Percentiles rank a stretch among this genome's conserved stretches.
phyloP scores from a whole-genome alignment of 2,888 invertebrate species.

The Dilophus febrilis region DNA sequence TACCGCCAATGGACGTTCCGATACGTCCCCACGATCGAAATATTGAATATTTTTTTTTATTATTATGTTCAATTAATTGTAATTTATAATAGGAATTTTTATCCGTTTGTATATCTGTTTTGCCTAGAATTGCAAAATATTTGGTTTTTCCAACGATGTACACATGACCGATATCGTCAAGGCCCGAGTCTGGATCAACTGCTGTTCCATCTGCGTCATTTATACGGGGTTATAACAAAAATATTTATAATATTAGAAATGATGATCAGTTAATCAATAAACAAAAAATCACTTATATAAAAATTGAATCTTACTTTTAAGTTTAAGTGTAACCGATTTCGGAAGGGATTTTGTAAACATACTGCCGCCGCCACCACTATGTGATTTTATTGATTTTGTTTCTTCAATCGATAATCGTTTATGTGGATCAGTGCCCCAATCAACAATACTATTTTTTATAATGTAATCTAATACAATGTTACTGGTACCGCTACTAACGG shows the following conservation, averaged over 20 bases:
- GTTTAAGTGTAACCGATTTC: slow-evolving; percentile 44
- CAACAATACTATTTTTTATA: slow-evolving; percentile 52
- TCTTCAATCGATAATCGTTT: slow-evolving; percentile 31
- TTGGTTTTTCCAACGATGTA: slow-evolving; percentile 40
- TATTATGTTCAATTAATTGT: slow-evolving; percentile 69
- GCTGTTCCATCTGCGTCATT: slow-evolving; percentile 66
- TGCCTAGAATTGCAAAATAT: slow-evolving; percentile 60
- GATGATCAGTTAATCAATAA: too few species aligned
- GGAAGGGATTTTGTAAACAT: slow-evolving; percentile 36
- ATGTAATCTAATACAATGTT: slow-evolving; percentile 45
- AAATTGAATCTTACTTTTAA: slow-evolving; percentile 48
- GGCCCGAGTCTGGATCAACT: slow-evolving; percentile 80
- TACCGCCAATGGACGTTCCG: slow-evolving; percentile 79
- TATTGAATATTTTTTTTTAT: slow-evolving; percentile 45
- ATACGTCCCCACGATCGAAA: slow-evolving; percentile 94
- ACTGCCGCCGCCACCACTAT: slow-evolving; percentile 36
- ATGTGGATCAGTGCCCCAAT: slow-evolving; percentile 70
- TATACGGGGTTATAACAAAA: too few species aligned
- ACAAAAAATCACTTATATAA: too few species aligned
- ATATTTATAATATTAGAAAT: too few species aligned
- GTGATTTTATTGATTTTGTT: slow-evolving; percentile 40
- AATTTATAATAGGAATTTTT: slow-evolving; percentile 92
- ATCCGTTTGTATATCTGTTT: slow-evolving; percentile 70
- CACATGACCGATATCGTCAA: slow-evolving; percentile 66
- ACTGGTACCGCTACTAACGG: too few species aligned